Base-by-base conservation (phyloP, 2,888 invertebrate species). In the Troides aeacus region DNA sequence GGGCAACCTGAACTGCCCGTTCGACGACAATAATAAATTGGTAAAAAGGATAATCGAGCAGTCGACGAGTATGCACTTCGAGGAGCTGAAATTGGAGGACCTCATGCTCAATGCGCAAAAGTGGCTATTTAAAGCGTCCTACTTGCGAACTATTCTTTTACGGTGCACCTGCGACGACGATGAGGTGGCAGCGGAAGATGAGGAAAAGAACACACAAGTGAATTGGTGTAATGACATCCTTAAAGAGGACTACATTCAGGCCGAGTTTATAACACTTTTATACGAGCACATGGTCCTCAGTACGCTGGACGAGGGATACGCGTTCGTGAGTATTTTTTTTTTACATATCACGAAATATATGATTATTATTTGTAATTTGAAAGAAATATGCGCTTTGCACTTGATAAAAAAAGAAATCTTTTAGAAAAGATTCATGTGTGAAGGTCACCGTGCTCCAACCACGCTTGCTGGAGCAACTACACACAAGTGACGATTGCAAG, bases 241-340 rank as follows among this genome's bases (percentile, higher is more conserved):
- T 12, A 17, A 30, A 0, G 75, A 83, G 1, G 70, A 75, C 0
- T 77, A 76, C 62, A 69, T 86, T 1, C 67, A 66, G 50, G 68
- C 66, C 3, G 74, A 83, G 72, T 77, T 84, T 5, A 75, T 75
- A 23, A 69, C 73, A 0, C 64, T 84, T 21, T 23, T 87, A 7
- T 74, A 85, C 12, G 82, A 87, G 5, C 81, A 77, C 30, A 76
- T 76, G 1, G 73, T 89, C 0, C 23, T 89, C 7, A 62, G 73
- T n/a, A 74, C 84, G 1, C 73, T 90, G 56, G 70, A 77, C 66
- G 83, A 86, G 17, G 84, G 81, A 15, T 89, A 89, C 64, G 83
- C 81, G 1, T 88, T 84, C 71, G 90, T 90, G 70, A 89, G 90
- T 89, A 74, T 67, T 62, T 57, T 21, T 30, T 24, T 21, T 46